Base-by-base conservation (phyloP, 2,797 vertebrate species). In the Danionella dracula region DNA sequence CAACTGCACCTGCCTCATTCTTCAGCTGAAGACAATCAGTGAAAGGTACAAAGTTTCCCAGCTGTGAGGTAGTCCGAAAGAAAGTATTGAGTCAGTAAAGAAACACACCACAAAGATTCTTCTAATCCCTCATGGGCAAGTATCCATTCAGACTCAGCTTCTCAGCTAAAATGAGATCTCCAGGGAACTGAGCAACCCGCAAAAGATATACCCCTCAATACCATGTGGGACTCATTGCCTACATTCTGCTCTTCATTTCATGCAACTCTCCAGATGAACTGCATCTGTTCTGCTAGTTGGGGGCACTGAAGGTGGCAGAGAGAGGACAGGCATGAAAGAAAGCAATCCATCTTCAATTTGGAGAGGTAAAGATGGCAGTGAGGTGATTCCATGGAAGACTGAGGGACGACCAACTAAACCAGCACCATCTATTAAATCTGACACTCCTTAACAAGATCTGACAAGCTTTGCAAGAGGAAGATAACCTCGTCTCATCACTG, bases 141-240 rank as follows among this genome's bases (percentile, higher is more conserved):
- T 73, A 79, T 67, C 71, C 66, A 68, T 76, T 73, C 77, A 65
- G 66, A 62, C 57, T 72, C 55, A 71, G 67, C 79, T 76, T 65
- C 72, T 83, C 73, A 77, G 76, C 79, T 82, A 68, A 86, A 85
- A 86, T 87, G 80, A 88, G 83, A 79, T 84, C 84, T 78, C 82
- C 29, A 10, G 81, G 77, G 79, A 74, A 59, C 16, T 70, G 75
- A 38, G 54, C 20, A 51, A 49, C 41, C 38, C 44, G 29, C 37
- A 71, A 63, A 37, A 73, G 72, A 70, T 70, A 71, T 77, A 21
- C 34, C 42, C 53, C 27, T 71, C 58, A 9, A 38, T 63, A 45
- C 42, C 75, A 23, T 1, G 44, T 50, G 70, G 74, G 66, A 65
- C 38, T 75, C 51, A 59, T 72, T 81, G 66, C 53, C 62, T 61